Base-by-base conservation (phyloP, 2,113 vertebrate genomes). In the Lepisosteus osseus region DNA sequence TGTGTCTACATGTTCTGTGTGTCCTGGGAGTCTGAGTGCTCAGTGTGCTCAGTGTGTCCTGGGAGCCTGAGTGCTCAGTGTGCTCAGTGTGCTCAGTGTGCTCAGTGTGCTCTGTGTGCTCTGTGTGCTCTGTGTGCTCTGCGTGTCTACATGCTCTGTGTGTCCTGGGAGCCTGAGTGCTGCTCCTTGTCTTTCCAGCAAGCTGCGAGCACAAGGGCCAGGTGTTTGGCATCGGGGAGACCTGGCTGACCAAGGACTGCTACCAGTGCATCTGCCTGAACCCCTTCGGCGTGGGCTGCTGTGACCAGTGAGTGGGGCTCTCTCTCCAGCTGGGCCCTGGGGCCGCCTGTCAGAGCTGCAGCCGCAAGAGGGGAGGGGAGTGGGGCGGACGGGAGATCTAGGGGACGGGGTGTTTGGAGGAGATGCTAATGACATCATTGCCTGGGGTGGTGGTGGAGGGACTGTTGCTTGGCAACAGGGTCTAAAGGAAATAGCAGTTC, bases 271-370 rank as follows among this genome's bases (percentile, higher is more conserved):
- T 92, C 75, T 93, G 90, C 78, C 89, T 93, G 88, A 87, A 91
- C 74, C 91, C 90, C 12, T 90, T 93, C 61, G 91, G 90, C 78
- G 88, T 93, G 0, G 90, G 91, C 70, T 92, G 91, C 80, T 93
- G 91, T 76, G 90, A 91, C 64, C 83, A 88, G 91, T 91, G 72
- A 88, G 91, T 87, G 54, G 43, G 66, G 15, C 29, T 29, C 29
- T 29, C 29, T 29, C 29, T 29, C 29, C 29, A 29, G 29, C 29
- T 29, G 29, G 29, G 1, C 29, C 29, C 29, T 29, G 29, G 29
- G 29, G 29, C 29, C 29, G 1, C 29, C 29, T 29, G 17, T 29
- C 17, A 29, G 17, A 29, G 17, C 17, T 29, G 29, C 29, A 29
- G 29, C 29, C 29, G 29, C 29, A 29, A 2, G 29, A 1, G 29